These are phyloP conservation scores for Notocelia uddmanniana DNA, from an alignment of 2,888 invertebrate genomes.

Conservation along the genomic window DNA sequence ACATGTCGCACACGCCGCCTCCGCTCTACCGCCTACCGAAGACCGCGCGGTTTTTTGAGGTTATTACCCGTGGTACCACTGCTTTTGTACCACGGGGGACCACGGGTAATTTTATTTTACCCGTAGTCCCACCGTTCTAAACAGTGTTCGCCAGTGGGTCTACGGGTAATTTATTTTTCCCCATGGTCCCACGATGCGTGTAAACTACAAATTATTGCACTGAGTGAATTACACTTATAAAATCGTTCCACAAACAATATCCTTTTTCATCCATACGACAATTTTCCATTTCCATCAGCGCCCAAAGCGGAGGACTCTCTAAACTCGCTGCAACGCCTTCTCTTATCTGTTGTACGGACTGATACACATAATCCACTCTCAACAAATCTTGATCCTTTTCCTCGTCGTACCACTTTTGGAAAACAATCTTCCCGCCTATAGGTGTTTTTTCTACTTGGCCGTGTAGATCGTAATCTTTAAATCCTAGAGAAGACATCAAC, in stretches of 20 bases:
- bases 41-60: no score
- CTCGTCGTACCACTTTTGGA: constrained; percentile 70
- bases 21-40: no score
- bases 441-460: constrained; percentile 69
- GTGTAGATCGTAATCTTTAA: constrained; percentile 61
- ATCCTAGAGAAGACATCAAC: constrained; percentile 60
- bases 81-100: no score
- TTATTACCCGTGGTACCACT: no score
- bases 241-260: constrained; percentile 66
- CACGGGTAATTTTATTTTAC: no score
- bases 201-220: background rate
- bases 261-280: constrained; percentile 60
- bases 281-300: constrained; percentile 57
- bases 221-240: constrained; percentile 53
- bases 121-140: no score
- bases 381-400: constrained; percentile 55
- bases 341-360: constrained; percentile 62
- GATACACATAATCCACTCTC: constrained; percentile 71
- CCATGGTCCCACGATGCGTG: no score
- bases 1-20: no score
- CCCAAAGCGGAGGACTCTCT: constrained; percentile 60
- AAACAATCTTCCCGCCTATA: constrained; percentile 73
- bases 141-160: no score
- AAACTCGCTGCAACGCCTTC: constrained; percentile 55
- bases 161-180: no score